phyloP scores from a whole-genome alignment of 2,888 invertebrate genomes.

The Hanleya hanleyi region DNA sequence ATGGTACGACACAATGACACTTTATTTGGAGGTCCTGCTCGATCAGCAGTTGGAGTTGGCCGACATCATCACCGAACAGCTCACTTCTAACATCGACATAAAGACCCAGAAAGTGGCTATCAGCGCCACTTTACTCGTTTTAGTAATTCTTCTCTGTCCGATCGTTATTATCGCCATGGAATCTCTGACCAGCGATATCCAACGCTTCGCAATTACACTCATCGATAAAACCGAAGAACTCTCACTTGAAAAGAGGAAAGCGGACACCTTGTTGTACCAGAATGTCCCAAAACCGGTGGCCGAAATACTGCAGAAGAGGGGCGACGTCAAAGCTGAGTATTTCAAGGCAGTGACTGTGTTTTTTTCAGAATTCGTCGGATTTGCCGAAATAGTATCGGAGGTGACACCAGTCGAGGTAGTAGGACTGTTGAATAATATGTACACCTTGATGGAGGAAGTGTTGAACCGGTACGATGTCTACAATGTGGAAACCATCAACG shows the following conservation, averaged over 20 bases:
- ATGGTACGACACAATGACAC: conserved; percentile 88
- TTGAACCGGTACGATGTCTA: conserved; percentile 50
- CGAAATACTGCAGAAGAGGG: conserved; percentile 47
- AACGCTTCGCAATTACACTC: conserved; percentile 59
- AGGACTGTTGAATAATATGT: conserved; percentile 48
- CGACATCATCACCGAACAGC: conserved; percentile 82
- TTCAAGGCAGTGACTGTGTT: conserved; percentile 48
- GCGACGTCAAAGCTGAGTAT: conserved; percentile 50
- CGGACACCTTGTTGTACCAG: conserved; percentile 56
- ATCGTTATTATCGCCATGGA: conserved; percentile 58
- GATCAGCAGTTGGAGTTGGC: conserved; percentile 83
- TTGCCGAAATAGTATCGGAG: conserved; percentile 41
- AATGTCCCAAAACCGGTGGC: conserved; percentile 60
- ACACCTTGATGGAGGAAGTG: conserved; percentile 46
- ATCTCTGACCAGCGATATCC: conserved; percentile 55
- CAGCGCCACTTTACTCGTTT: conserved; percentile 77
- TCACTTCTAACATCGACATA: conserved; percentile 82
- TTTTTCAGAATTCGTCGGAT: conserved; percentile 49
- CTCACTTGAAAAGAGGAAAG: conserved; percentile 49
- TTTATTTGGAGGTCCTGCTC: conserved; percentile 84
- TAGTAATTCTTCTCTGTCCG: conserved; percentile 59
- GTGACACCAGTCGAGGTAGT: conserved; percentile 49
- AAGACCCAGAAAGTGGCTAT: conserved; percentile 85
- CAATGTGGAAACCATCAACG: conserved; percentile 58
- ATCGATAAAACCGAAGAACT: conserved; percentile 57